Evolutionary conservation across 2,888 invertebrate species (phyloP).

Genomic region (Strigamia maritima): DNA sequence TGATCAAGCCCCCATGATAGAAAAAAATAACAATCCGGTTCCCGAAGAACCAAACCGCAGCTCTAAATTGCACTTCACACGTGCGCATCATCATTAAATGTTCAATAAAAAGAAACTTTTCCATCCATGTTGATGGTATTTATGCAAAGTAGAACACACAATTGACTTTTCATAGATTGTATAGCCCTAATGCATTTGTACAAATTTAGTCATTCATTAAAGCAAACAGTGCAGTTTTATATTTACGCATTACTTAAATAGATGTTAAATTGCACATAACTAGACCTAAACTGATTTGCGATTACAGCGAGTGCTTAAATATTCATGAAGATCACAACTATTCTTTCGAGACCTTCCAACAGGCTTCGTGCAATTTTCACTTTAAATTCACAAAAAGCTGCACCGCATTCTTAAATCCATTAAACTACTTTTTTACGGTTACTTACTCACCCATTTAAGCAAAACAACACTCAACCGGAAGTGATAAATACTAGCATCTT

Average conservation of each 20-base stretch:
- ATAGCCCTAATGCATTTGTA: neutral
- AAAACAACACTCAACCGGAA: neutral
- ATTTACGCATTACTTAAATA: neutral
- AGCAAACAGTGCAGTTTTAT: neutral
- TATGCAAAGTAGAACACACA: no score
- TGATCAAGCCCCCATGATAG: no score
- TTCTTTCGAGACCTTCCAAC: neutral
- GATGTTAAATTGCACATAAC: neutral
- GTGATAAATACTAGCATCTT: neutral
- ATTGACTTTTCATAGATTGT: no score
- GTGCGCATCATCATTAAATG: no score
- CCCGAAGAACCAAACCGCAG: no score
- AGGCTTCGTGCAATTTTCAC: neutral
- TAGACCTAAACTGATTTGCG: neutral
- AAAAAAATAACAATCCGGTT: no score
- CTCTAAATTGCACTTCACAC: no score
- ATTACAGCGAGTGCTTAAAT: neutral
- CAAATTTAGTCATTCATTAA: neutral
- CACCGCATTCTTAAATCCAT: neutral
- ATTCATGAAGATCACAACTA: neutral
- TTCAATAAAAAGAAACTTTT: no score
- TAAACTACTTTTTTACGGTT: neutral
- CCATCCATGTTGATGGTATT: no score
- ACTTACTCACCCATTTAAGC: neutral
- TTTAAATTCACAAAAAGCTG: neutral